phyloP scores from a whole-genome alignment of 2,113 vertebrate species.

The Gulo gulo region DNA sequence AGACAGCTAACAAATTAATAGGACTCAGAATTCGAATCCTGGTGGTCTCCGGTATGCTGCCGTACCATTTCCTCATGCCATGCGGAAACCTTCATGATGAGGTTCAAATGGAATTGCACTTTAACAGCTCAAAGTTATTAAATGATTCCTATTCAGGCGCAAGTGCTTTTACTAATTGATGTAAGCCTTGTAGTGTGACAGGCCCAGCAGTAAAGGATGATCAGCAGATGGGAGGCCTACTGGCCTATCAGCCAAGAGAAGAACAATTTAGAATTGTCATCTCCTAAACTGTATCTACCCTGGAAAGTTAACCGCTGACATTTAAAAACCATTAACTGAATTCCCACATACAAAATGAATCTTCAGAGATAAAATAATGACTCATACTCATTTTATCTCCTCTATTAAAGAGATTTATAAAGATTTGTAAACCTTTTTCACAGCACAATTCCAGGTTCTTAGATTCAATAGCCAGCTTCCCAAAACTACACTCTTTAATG shows the following conservation, averaged over 20 bases:
- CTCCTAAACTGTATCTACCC: not conserved
- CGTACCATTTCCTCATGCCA: not conserved
- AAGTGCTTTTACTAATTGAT: not conserved
- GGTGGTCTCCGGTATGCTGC: not conserved
- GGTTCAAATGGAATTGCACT: not conserved
- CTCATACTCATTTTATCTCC: not conserved
- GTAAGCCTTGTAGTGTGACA: not conserved
- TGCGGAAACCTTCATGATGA: not conserved
- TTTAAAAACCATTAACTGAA: not conserved
- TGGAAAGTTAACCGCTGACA: not conserved
- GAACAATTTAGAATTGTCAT: not conserved
- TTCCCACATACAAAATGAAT: not conserved
- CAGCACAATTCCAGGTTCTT: not conserved
- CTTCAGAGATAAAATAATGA: slow-evolving; percentile 8
- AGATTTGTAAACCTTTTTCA: slow-evolving; percentile 3
- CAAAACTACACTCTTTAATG: not conserved
- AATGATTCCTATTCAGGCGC: not conserved
- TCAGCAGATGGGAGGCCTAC: not conserved
- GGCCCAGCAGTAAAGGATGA: not conserved
- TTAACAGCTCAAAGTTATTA: not conserved
- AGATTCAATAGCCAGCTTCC: not conserved
- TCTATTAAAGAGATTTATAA: slow-evolving; percentile 15
- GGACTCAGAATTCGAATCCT: not conserved
- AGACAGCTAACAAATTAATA: not conserved
- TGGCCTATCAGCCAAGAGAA: not conserved